Base-by-base conservation (phyloP, 2,113 vertebrate species). In the Muntiacus reevesi region DNA sequence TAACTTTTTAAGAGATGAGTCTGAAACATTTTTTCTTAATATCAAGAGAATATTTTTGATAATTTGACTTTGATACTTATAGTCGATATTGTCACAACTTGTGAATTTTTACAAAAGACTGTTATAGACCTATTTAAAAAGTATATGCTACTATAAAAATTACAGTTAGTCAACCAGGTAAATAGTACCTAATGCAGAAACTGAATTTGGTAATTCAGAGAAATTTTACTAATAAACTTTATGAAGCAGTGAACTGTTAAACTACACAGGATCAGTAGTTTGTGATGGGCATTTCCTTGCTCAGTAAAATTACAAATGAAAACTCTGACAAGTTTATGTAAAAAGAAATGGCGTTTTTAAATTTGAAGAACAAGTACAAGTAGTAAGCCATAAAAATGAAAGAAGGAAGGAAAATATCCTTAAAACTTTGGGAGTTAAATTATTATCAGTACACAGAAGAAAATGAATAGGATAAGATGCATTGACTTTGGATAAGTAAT, bases 91-190 rank as follows among this genome's bases (percentile, higher is more conserved):
- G 21, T 94, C 79, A 90, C n/a, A 95, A 62, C 74, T 96, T 91
- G 7, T 94, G 64, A 45, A 78, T 93, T 95, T 86, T 74, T 94
- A 92, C 23, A 91, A 96, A 96, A 94, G 13, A 59, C 15, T 74
- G 27, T 90, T 91, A 93, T 59, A 83, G 60, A 74, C 78, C 27
- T 95, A 87, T 79, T 95, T 95, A 27, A 95, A 92, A 97, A 84
- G 36, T 92, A 96, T 74, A 89, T 84, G 52, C 5, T 94, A 11
- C 19, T 76, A 90, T 94, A 95, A 98, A 97, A 97, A 27, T 43
- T 94, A 92, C 4, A 19, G 2, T 45, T 90, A 95, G 3, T 92
- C 84, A 95, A 94, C 30, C 74, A 97, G 17, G 59, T 89, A 96
- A 98, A 94, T 54, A 95, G 21, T 84, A 98, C 36, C 10, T n/a